Evolutionary conservation across 2,797 vertebrate genomes (phyloP), one percentile per base, ranked within the genome.

Genomic region (Syndactyla subalaris): DNA sequence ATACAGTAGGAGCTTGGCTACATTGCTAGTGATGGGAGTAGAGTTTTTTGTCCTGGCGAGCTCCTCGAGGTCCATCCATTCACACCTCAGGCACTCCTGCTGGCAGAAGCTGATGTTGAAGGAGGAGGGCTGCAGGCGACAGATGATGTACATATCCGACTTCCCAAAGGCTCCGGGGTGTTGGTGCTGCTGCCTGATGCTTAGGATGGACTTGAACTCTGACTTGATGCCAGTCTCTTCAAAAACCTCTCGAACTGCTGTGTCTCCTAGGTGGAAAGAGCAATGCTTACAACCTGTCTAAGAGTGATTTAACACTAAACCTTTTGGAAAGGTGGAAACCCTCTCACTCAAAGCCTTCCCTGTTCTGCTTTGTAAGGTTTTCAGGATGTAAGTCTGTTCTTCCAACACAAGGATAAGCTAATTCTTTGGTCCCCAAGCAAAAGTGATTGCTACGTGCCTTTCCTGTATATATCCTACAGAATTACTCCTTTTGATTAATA

Each of bases 131-230:
- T 98, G 87, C 80, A 99, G 98, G 52, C 99, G 98, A 96, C 99
- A 99, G 97, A 99, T 96, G 84, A 99, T 89, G 97, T 99, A 99
- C 98, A 99, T 98, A 91, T 99, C 99, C 0, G 99, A 99, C 98
- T 99, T 98, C 43, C 98, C 99, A 4, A 99, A 99, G 65, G 99
- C 99, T 29, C 98, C 98, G 0, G 99, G 99, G 68, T 98, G 98
- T 61, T 97, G 23, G 94, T 99, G 99, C 95, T 99, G 99, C 98
- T 99, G 99, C 46, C 99, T 98, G 71, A 99, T 88, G 93, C 99
- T 99, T 86, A 99, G 98, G 95, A 99, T 98, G 78, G 99, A 99
- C 85, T 96, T 97, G 98, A 99, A 99, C 95, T 99, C 98, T 2
- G 99, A 98, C 82, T 94, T 98, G 34, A 99, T 97, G 32, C 99